A percentile compares a stretch with the other conserved stretches of the same genome.
Conservation (phyloP, 2,797 vertebrate genomes). For the Anas capensis region DNA sequence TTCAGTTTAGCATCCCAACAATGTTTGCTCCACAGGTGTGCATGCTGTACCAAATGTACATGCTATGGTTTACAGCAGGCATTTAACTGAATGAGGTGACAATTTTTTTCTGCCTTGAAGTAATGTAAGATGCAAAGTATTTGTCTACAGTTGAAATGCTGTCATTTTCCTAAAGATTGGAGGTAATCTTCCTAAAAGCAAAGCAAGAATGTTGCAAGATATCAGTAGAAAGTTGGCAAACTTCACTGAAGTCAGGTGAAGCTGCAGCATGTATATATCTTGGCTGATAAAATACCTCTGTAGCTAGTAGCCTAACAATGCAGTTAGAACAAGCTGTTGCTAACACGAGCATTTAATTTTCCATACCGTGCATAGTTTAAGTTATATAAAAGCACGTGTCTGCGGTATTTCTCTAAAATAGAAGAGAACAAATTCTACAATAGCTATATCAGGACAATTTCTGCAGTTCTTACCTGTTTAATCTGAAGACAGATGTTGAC, state of each 20-base stretch:
- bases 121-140: neutral
- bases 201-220: neutral
- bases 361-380: neutral
- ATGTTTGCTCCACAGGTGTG: neutral
- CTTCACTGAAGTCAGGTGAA: neutral
- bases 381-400: neutral
- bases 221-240: neutral
- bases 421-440: neutral
- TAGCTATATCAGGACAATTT: neutral
- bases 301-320: neutral
- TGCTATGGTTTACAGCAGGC: neutral
- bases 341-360: neutral
- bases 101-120: conserved; percentile 30
- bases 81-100: conserved; percentile 2
- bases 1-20: neutral
- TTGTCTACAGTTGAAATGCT: neutral
- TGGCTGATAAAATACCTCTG: neutral
- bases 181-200: neutral
- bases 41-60: too few species aligned
- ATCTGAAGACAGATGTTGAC: conserved; percentile 39
- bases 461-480: conserved; percentile 55
- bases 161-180: neutral
- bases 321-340: neutral
- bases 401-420: neutral
- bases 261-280: neutral